Evolutionary conservation across 2,113 vertebrate genomes (phyloP), one percentile per base, ranked within the genome.

Genomic region (Haemorhous mexicanus): DNA sequence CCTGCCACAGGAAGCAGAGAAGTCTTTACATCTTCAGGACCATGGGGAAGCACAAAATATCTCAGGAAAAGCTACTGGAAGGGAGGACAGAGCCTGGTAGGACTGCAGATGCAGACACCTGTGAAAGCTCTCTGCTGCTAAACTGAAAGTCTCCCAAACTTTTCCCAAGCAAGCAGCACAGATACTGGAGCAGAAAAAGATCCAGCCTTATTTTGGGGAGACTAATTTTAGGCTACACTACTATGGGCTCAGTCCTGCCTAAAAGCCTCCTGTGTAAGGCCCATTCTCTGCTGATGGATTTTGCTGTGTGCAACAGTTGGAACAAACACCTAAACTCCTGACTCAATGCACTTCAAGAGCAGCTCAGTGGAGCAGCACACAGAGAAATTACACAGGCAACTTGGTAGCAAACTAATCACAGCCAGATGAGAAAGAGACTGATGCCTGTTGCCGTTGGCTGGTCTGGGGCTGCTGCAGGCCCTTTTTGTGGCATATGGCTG

Each of bases 401-500:
- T 37, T 28, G 30, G 52, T 5, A 76, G 68, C 72, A 68, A 89
- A 80, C 55, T 24, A 53, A 59, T 35, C 2, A 0, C 43, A 84
- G 84, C 49, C 62, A 49, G 35, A 7, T 7, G 61, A 55, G 66
- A 46, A 39, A 46, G 23, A 89, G 49, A 55, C 37, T 28, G 46
- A 47, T 28, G 55, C 55, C 33, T 6, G 2, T 22, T 4, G 16
- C 50, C 0, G 1, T 15, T 23, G 2, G 59, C 35, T 53, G 53
- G 19, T 26, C 56, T 0, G 0, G 27, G 67, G 35, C 81, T 59
- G 63, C 73, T 76, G 74, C 59, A 87, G 44, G 24, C 37, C 44
- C 26, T n/a, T 64, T 64, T 12, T 4, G 26, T 87, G 68, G 64
- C 63, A 68, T 47, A 32, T 0, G 2, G 20, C 86, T 73, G n/a